Percentiles rank a stretch among this genome's conserved stretches.
Evolutionary conservation across 2,797 vertebrate species (phyloP).

Genomic region (Coracias cyanogaster): DNA sequence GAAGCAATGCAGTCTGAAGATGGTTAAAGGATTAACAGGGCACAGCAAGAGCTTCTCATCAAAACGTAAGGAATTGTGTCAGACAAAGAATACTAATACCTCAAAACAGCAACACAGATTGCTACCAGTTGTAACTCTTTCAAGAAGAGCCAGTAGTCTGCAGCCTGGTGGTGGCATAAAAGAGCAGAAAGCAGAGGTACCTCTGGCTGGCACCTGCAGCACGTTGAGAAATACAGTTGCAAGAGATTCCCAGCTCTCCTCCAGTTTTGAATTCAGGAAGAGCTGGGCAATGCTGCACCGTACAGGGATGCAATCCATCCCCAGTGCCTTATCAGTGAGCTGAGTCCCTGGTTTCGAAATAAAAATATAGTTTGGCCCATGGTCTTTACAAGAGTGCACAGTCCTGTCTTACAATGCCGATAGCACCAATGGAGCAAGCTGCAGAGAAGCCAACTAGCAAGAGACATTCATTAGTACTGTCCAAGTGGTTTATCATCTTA

Average conservation of each 20-base stretch:
- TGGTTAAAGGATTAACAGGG: background rate
- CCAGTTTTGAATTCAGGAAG: background rate
- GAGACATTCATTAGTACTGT: background rate
- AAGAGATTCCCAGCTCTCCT: background rate
- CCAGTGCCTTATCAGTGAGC: background rate
- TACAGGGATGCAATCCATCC: background rate
- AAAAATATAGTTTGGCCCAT: background rate
- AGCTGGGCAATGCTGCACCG: background rate
- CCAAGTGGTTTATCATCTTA: background rate
- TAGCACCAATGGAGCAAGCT: background rate
- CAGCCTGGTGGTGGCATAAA: background rate
- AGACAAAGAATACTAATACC: background rate
- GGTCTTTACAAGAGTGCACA: background rate
- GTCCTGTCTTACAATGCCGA: background rate
- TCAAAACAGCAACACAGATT: background rate
- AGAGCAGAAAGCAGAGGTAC: background rate
- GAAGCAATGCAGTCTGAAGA: background rate
- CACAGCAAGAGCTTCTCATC: background rate
- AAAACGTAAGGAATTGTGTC: background rate
- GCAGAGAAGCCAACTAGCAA: background rate
- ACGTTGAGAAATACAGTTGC: background rate
- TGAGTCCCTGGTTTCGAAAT: background rate
- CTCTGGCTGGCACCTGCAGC: background rate
- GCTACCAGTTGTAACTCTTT: background rate
- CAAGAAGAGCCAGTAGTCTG: background rate